Conservation (phyloP, 2,888 invertebrate species). For the Xestobium rufovillosum region DNA sequence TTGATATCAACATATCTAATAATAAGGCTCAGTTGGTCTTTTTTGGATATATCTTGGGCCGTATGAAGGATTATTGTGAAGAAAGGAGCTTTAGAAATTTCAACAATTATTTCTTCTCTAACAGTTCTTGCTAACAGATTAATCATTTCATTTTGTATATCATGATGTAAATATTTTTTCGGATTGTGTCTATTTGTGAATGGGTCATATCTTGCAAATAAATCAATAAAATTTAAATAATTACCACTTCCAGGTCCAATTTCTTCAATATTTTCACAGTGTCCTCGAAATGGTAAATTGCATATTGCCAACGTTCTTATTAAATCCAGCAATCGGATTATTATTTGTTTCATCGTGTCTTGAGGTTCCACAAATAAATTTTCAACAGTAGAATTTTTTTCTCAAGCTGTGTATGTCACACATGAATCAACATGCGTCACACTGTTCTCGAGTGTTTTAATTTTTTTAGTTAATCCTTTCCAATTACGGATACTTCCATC, state of each 20-base stretch:
- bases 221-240: no score
- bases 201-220: constrained; percentile 2
- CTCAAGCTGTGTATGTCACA: not conserved
- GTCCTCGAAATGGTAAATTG: constrained; percentile 13
- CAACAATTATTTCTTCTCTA: constrained; percentile 3
- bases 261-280: constrained; percentile 5
- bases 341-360: constrained; percentile 10
- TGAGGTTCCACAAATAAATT: constrained; percentile 6
- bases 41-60: constrained; percentile 14
- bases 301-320: constrained; percentile 11
- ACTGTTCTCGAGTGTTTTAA: constrained; percentile 8
- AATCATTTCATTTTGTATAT: constrained; percentile 13
- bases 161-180: constrained; percentile 9
- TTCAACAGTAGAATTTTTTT: constrained; percentile 6
- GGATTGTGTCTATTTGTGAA: no score
- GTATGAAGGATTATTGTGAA: constrained; percentile 15
- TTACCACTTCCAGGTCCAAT: not conserved
- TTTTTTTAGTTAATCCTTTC: constrained; percentile 13
- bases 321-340: constrained; percentile 13
- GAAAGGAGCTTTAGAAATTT: constrained; percentile 9
- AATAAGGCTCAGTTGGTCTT: constrained; percentile 13
- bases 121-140: constrained; percentile 5
- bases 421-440: constrained; percentile 9
- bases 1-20: constrained; percentile 12
- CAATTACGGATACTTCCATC: constrained; percentile 10